Evolutionary conservation across 1,140 invertebrate genomes (phyloP).

Genomic region (Drosophila sucinea): DNA sequence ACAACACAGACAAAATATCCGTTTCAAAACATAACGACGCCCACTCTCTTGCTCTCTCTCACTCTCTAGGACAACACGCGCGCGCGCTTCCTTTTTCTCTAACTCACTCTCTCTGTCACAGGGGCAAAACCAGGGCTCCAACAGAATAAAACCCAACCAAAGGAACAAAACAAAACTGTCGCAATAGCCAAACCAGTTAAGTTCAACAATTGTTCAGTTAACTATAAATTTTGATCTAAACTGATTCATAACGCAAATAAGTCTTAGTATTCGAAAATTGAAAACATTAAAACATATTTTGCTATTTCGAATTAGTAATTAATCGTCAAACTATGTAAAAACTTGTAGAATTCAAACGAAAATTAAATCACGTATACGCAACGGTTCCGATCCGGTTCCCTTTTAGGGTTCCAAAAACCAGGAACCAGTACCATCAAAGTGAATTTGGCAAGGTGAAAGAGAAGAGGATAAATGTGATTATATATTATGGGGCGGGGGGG

Average conservation of each 20-base stretch:
- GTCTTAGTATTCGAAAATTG: too few relatives aligned
- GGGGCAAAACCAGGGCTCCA: not conserved
- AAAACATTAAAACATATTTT: too few relatives aligned
- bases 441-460: constrained; percentile 48
- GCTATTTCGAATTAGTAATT: too few relatives aligned
- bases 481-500: not conserved
- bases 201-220: not conserved
- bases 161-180: not conserved
- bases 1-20: constrained; percentile 44
- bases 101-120: constrained; percentile 10
- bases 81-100: constrained; percentile 25
- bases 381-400: not conserved
- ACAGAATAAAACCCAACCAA: not conserved
- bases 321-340: too few relatives aligned
- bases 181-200: not conserved
- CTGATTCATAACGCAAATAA: not conserved
- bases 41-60: constrained; percentile 35
- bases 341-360: not conserved
- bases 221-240: not conserved
- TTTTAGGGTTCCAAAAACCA: not conserved
- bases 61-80: constrained; percentile 6
- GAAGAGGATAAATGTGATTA: not conserved
- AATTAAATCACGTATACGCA: not conserved
- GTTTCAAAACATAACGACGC: constrained; percentile 66
- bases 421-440: constrained; percentile 38